These are phyloP conservation scores for Trichogramma pretiosum DNA, from an alignment of 1,140 invertebrate species.

Conservation along the genomic window DNA sequence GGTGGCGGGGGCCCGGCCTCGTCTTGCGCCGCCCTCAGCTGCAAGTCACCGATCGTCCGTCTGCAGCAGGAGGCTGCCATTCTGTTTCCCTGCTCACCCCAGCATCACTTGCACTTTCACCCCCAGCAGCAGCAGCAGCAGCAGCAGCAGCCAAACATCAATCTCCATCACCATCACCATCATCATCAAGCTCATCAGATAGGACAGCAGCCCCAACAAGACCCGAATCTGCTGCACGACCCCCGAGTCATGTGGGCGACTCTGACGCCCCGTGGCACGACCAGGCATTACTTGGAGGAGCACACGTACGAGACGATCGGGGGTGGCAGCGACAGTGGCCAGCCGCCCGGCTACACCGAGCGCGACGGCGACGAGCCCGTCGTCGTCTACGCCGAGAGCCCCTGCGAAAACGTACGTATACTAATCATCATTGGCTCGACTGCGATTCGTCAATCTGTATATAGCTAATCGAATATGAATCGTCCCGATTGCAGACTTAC, in stretches of 20 bases:
- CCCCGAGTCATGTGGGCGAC: conserved; percentile 75
- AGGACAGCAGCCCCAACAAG: conserved; percentile 23
- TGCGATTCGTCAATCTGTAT: not conserved
- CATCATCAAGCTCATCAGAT: too few relatives aligned
- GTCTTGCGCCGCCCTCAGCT: not conserved
- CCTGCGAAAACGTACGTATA: conserved; percentile 44
- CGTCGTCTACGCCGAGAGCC: conserved; percentile 25
- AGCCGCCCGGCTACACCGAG: not conserved
- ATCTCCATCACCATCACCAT: too few relatives aligned
- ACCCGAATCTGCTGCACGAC: conserved; percentile 47
- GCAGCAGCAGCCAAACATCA: too few relatives aligned
- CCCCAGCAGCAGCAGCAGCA: too few relatives aligned
- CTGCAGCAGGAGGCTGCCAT: conserved; percentile 46
- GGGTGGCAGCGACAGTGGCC: conserved; percentile 28
- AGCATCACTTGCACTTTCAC: too few relatives aligned
- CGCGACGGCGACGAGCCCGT: not conserved
- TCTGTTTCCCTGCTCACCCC: conserved; percentile 47
- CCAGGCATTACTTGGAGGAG: conserved; percentile 52
- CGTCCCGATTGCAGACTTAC: conserved; percentile 40
- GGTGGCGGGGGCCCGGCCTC: not conserved
- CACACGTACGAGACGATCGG: conserved; percentile 71
- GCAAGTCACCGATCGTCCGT: conserved; percentile 18
- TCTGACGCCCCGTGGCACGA: conserved; percentile 67
- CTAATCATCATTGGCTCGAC: not conserved
- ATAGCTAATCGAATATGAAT: conserved; percentile 9